Evolutionary conservation across 1,140 invertebrate genomes (phyloP).

Genomic region (Drosophila kikkawai): DNA sequence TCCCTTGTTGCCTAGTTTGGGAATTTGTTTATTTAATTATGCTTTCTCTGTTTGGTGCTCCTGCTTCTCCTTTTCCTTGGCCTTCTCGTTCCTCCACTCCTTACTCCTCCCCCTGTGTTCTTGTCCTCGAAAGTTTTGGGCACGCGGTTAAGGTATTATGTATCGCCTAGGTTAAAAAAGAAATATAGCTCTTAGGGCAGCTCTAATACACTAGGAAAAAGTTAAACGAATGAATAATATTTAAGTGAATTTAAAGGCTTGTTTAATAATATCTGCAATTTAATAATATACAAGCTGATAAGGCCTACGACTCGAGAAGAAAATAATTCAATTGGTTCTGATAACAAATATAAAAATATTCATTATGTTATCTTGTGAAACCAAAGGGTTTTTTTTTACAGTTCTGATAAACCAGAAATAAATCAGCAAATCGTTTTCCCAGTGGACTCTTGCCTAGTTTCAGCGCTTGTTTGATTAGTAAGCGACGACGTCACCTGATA

Average conservation of each 20-base stretch:
- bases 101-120: background rate
- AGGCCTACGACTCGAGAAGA: too few relatives aligned
- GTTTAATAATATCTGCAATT: too few relatives aligned
- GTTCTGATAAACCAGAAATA: background rate
- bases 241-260: background rate
- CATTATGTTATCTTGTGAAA: too few relatives aligned
- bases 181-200: constrained; percentile 14
- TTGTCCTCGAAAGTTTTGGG: constrained; percentile 26
- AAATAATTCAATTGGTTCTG: too few relatives aligned
- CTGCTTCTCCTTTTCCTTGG: background rate
- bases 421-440: background rate
- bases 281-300: too few relatives aligned
- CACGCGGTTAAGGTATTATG: constrained; percentile 32
- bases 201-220: constrained; percentile 1
- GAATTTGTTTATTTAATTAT: constrained; percentile 57
- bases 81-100: background rate
- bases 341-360: too few relatives aligned
- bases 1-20: constrained; percentile 40
- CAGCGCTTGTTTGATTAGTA: constrained; percentile 34
- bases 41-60: constrained; percentile 16
- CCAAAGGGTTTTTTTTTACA: background rate
- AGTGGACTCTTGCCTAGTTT: constrained; percentile 12
- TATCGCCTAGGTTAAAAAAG: constrained; percentile 18
- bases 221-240: background rate
- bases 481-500: constrained; percentile 34